Evolutionary conservation across 2,888 invertebrate genomes (phyloP).

Genomic region (Caenorhabditis sp.): DNA sequence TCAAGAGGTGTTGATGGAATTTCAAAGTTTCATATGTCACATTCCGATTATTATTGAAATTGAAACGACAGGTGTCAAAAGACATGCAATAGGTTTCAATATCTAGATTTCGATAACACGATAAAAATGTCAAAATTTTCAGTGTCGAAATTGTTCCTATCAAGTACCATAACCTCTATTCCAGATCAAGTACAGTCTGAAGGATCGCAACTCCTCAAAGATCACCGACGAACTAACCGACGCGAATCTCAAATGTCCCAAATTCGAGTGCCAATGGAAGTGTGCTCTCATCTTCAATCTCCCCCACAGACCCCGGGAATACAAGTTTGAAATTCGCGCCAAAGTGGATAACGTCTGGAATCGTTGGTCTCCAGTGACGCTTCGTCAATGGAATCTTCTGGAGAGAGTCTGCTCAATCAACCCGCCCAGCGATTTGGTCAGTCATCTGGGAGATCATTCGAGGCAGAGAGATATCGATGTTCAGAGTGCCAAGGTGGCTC

Average conservation of each 20-base stretch:
- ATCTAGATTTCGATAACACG: no score
- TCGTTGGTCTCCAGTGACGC: slow-evolving; percentile 71
- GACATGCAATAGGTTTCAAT: no score
- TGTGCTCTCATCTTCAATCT: slow-evolving; percentile 75
- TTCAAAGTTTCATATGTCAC: no score
- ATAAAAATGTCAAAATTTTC: no score
- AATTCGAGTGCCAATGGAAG: slow-evolving; percentile 76
- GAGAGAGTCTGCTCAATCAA: slow-evolving; percentile 76
- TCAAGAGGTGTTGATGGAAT: no score
- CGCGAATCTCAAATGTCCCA: slow-evolving; percentile 70
- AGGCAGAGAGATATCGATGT: slow-evolving; percentile 73
- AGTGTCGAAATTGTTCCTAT: no score
- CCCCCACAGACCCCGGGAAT: slow-evolving; percentile 70
- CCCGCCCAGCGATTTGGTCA: slow-evolving; percentile 70
- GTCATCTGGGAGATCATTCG: slow-evolving; percentile 67
- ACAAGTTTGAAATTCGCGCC: slow-evolving; percentile 74
- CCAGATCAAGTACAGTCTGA: slow-evolving; percentile 72
- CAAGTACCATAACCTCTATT: not conserved
- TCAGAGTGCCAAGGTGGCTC: slow-evolving; percentile 48
- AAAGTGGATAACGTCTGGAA: slow-evolving; percentile 77
- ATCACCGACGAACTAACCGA: slow-evolving; percentile 70
- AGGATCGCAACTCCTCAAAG: slow-evolving; percentile 61
- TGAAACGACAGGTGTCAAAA: no score
- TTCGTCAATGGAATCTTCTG: slow-evolving; percentile 76
- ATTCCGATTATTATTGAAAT: no score